phyloP scores from a whole-genome alignment of 2,113 vertebrate species.

The Platycercus adscitus region DNA sequence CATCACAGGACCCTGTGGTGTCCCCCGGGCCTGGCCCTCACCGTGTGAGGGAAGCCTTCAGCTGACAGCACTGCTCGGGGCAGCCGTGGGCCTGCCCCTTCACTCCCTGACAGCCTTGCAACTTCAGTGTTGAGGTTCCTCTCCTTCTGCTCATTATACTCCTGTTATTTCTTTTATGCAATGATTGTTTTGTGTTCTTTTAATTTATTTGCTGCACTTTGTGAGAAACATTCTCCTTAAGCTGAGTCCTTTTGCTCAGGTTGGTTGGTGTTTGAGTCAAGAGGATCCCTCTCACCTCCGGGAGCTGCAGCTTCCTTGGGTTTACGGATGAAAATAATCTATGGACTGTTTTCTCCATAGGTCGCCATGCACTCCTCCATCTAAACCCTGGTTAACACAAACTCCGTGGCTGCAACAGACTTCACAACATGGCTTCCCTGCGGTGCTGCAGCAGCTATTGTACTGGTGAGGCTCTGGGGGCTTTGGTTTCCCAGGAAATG shows the following conservation, averaged over 20 bases:
- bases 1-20: fast-evolving
- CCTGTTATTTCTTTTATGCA: not conserved
- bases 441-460: fast-evolving
- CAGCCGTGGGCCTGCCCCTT: fast-evolving
- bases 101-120: fast-evolving
- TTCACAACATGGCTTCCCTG: not conserved
- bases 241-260: fast-evolving
- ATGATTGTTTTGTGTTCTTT: not conserved
- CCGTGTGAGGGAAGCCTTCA: fast-evolving
- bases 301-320: not conserved
- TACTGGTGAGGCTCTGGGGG: fast-evolving
- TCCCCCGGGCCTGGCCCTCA: not conserved
- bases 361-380: not conserved
- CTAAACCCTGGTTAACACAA: fast-evolving
- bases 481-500: not conserved
- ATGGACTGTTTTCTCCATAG: not conserved
- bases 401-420: not conserved
- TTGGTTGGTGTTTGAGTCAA: not conserved
- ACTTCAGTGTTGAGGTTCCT: not conserved
- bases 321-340: fast-evolving
- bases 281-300: fast-evolving
- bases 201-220: not conserved
- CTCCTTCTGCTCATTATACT: not conserved
- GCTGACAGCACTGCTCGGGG: fast-evolving
- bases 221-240: not conserved